Base-by-base conservation (phyloP, 2,888 invertebrate species). In the Drosophila meridiana region DNA sequence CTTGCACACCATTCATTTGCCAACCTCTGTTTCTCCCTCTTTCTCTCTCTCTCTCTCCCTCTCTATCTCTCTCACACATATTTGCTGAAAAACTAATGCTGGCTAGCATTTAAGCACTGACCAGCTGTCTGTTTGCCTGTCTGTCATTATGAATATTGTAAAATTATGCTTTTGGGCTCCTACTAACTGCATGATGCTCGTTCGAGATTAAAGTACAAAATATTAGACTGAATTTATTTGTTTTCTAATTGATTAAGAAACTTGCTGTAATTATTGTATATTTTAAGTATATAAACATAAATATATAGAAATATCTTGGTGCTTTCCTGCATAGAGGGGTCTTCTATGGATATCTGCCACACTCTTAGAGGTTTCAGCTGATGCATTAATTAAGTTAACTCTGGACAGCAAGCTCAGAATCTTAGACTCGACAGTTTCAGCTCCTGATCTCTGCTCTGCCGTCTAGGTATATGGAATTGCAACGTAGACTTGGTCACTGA, bases 101-200 rank as follows among this genome's bases (percentile, higher is more conserved):
- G 45, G 4, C 20, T 4, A 28, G 43, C 52, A 55, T 69, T 75
- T 20, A 69, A 62, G 40, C 58, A 43, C 36, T 28, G 38, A 36
- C 26, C 72, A 77, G 56, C 78, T 77, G 63, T 45, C 48, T 61
- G 61, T 20, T 48, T 61, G 30, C 36, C 61, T 63, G 43, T 14
- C 55, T 63, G 43, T 14, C 55, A 56, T 67, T 78, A 47, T 13
- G 40, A 40, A 62, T 63, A 61, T 68, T 55, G 47, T 42, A 38
- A 77, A 64, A 66, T 63, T 45, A 63, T 50, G 68, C 73, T 76
- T 73, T 61, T 11, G 9, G 9, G 32, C 5, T 32, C 9, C 5
- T n/a, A 50, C 32, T 36, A 32, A 50, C 50, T n/a, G 50, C 50
- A 20, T 0, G 5, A 50, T 50, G 2, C 50, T 13, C 52, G 34